Conservation (phyloP, 2,797 vertebrate genomes). For the Avahi laniger region DNA sequence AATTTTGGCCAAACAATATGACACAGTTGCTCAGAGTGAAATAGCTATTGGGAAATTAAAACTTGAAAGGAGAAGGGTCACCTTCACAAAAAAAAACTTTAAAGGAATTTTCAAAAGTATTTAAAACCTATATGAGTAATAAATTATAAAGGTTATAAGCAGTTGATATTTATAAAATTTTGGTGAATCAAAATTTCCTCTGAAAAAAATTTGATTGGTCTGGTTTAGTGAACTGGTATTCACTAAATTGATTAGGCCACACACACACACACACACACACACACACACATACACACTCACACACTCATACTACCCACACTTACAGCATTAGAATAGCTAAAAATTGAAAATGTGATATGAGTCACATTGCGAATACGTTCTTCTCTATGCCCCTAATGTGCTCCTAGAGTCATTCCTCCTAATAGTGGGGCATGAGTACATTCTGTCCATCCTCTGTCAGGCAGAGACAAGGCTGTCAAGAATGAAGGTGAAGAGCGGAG, state of each 20-base stretch:
- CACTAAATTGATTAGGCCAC: not conserved
- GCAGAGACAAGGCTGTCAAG: not conserved
- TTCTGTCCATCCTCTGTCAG: not conserved
- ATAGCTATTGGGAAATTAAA: not conserved
- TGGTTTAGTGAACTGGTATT: not conserved
- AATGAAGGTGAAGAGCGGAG: not conserved
- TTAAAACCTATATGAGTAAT: not conserved
- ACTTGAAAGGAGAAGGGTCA: not conserved
- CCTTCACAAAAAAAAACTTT: not conserved
- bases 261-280: not conserved
- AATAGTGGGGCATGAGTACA: fast-evolving
- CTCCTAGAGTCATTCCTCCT: not conserved
- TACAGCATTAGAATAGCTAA: not conserved
- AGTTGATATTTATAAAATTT: not conserved
- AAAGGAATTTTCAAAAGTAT: not conserved
- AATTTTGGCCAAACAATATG: not conserved
- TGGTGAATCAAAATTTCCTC: not conserved
- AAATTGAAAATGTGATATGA: not conserved
- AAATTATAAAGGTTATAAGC: not conserved
- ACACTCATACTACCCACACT: not conserved
- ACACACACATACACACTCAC: not conserved
- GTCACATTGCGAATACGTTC: not conserved
- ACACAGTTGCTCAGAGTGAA: not conserved
- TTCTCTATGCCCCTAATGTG: not conserved
- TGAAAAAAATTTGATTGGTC: not conserved